phyloP scores from a whole-genome alignment of 2,888 invertebrate species.

The Harmothoe impar region DNA sequence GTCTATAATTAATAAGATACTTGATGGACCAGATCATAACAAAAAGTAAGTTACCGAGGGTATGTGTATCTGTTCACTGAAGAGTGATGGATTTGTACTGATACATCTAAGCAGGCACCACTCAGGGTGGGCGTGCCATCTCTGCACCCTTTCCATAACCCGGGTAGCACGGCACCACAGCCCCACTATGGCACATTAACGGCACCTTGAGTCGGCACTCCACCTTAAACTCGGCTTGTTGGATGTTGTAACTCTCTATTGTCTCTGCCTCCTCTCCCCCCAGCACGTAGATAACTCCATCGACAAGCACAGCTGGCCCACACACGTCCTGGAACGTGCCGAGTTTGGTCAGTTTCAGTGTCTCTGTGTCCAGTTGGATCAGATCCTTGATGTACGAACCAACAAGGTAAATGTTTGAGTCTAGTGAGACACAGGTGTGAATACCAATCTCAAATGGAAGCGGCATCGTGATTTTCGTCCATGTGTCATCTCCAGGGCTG shows the following conservation, averaged over 20 bases:
- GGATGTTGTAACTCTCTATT: constrained; percentile 4
- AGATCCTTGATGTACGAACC: constrained; percentile 57
- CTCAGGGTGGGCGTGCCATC: not conserved
- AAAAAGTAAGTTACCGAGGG: too few species aligned
- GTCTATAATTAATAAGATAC: too few species aligned
- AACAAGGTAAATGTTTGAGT: constrained; percentile 45
- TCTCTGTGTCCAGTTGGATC: constrained; percentile 37
- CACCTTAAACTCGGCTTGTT: not conserved
- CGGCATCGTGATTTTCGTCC: constrained; percentile 58
- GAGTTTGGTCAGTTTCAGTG: constrained; percentile 43
- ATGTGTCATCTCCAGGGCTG: not conserved
- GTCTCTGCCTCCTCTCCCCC: constrained; percentile 36
- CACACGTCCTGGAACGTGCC: constrained; percentile 54
- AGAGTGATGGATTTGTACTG: too few species aligned
- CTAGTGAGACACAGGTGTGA: constrained; percentile 33
- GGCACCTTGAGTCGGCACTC: constrained; percentile 40
- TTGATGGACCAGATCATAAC: too few species aligned
- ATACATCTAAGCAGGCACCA: not conserved
- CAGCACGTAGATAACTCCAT: constrained; percentile 28
- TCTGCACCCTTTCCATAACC: constrained; percentile 32
- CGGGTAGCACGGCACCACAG: constrained; percentile 11
- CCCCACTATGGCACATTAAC: not conserved
- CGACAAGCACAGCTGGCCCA: constrained; percentile 30
- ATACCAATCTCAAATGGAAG: constrained; percentile 62
- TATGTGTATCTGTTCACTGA: too few species aligned